Evolutionary conservation across 1,140 invertebrate genomes (phyloP), one percentile per base, ranked within the genome.

Genomic region (Aleiodes sp.): DNA sequence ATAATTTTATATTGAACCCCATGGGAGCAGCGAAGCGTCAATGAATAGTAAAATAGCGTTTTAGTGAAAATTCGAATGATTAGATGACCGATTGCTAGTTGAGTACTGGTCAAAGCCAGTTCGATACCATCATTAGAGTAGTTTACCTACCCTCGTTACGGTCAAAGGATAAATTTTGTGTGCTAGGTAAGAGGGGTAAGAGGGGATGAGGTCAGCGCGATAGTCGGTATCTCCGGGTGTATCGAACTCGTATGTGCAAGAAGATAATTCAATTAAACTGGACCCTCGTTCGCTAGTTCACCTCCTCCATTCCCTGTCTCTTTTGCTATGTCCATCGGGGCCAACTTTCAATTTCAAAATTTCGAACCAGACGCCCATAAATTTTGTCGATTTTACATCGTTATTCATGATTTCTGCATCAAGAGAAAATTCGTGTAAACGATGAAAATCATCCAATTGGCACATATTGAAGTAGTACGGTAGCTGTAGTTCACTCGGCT

Each of bases 101-200:
- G 46, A 28, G 21, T 35, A 35, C 21, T 59, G 52, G 52, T 67
- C 65, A 67, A 60, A 67, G 65, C 37, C 2, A 29, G 52, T 24
- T 67, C 21, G 56, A 67, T 60, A 19, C 19, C 19, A 67, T 67
- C 33, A 67, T 67, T 67, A 67, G 28, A 60, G 65, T 41, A 67
- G 65, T 67, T 67, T 67, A 60, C 56, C 33, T 56, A 37, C 29
- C 43, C 57, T 67, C 65, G 56, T 67, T 67, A 67, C 33, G 65
- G 56, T 67, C 65, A 67, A 67, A 67, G 65, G 65, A 56, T 59
- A 60, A 67, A 67, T 67, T 67, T 67, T 24, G 28, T 29, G 46
- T 16, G 35, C 16, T 9, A 39, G 21, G 26, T 41, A 26, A n/a
- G 39, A 64, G 37, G 61, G 61, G 14, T 62, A 9, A 10, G 33